A percentile compares a stretch with the other conserved stretches of the same genome.
Conservation (phyloP, 2,113 vertebrate species). For the Carassius gibelio region DNA sequence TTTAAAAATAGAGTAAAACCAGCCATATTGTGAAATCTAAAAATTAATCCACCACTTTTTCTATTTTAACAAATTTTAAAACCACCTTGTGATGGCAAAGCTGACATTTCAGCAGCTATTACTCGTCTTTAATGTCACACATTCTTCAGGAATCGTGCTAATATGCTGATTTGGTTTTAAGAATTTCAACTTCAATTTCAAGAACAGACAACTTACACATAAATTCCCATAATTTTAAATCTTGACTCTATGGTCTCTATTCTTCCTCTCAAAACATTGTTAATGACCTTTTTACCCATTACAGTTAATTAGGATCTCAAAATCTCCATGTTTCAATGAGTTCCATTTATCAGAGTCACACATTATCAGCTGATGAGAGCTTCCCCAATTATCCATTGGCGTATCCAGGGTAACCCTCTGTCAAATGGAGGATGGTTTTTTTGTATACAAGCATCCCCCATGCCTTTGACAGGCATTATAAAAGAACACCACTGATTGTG, state of each 20-base stretch:
- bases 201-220: not conserved
- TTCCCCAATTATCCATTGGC: conserved; percentile 29
- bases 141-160: not conserved
- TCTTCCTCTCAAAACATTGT: conserved; percentile 15
- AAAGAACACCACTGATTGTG: conserved; percentile 4
- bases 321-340: conserved; percentile 22
- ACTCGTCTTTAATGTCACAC: not conserved
- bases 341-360: conserved; percentile 26
- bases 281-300: conserved; percentile 31
- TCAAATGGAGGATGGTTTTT: conserved; percentile 9
- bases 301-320: conserved; percentile 42
- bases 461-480: conserved; percentile 11
- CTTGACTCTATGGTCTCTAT: not conserved
- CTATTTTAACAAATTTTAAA: not conserved
- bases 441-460: conserved; percentile 21
- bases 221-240: not conserved
- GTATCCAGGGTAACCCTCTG: conserved; percentile 35
- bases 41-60: too few relatives aligned
- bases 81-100: not conserved
- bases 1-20: not conserved
- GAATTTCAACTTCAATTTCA: too few relatives aligned
- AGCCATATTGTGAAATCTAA: not conserved
- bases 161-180: not conserved
- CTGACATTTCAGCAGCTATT: not conserved
- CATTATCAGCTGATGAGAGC: conserved; percentile 44